Conservation (phyloP, 2,888 invertebrate species). For the Clitarchus hookeri region DNA sequence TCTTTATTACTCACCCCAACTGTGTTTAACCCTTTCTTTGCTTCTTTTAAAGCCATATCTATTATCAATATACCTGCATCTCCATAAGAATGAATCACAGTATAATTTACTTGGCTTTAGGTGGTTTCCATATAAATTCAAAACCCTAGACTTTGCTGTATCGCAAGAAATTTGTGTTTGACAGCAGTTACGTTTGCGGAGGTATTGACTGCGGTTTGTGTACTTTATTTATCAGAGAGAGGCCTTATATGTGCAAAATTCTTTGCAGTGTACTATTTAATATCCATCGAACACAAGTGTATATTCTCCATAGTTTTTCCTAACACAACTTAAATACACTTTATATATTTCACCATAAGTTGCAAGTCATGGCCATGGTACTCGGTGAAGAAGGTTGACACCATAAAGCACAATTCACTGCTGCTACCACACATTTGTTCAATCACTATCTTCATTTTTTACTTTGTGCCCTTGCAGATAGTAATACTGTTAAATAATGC, state of each 20-base stretch:
- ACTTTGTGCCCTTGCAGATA: constrained; percentile 19
- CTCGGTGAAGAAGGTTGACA: constrained; percentile 11
- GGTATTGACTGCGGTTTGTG: neutral
- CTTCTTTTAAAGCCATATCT: neutral
- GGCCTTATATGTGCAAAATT: neutral
- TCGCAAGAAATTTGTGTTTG: neutral
- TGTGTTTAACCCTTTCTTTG: neutral
- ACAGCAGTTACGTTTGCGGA: neutral
- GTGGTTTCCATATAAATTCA: neutral
- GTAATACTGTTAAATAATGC: neutral
- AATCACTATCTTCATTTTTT: constrained; percentile 3
- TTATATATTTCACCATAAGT: constrained; percentile 21
- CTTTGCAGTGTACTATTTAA: neutral
- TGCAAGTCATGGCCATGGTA: constrained; percentile 18
- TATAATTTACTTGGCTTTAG: constrained; percentile 11
- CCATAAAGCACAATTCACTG: constrained; percentile 4
- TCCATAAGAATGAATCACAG: neutral
- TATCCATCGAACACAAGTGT: constrained; percentile 17
- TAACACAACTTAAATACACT: constrained; percentile 10
- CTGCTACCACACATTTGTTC: constrained; percentile 15
- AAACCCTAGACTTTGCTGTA: neutral
- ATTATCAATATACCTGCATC: neutral
- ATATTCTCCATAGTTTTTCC: constrained; percentile 3
- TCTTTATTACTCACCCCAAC: neutral
- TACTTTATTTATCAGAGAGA: constrained; percentile 15